Base-by-base conservation (phyloP, 2,797 vertebrate species). In the Halcyon leucocephala region DNA sequence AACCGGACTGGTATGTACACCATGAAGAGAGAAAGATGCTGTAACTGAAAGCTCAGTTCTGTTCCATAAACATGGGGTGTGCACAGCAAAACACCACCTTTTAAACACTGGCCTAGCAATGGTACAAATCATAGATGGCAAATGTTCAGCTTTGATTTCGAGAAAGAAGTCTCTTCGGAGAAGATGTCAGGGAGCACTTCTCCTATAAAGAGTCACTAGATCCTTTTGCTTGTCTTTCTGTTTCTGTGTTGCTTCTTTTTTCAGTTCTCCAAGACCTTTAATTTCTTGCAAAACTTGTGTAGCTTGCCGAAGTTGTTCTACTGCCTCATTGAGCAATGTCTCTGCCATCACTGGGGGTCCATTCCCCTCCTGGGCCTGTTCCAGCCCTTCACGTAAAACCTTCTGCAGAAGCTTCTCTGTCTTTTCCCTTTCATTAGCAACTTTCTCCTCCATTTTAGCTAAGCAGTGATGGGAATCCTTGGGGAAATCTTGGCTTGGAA, bases 291-390 rank as follows among this genome's bases (percentile, higher is more conserved):
- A 98, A 97, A 99, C 99, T 65, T 98, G 96, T 4, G 99, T 98
- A 15, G 99, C 99, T 97, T 98, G 99, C 91, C 96, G 98, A 91
- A 99, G 98, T 96, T 99, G 99, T 93, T 99, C 99, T 92, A 99
- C 98, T 33, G 99, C 99, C 91, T 98, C 97, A 39, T 97, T 97
- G 85, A 99, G 98, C 95, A 99, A 97, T 0, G 97, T 95, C 93
- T 98, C 98, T 2, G 99, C 97, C 12, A 85, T 93, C 35, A 71
- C 91, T 0, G 98, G 95, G 46, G 96, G 93, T 58, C 95, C 96
- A 1, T 98, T 97, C 37, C 93, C 97, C 18, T 71, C 92, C 84
- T 95, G 90, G 15, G 51, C 77, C 66, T 97, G 77, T 58, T 97
- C 91, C 7, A 89, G 64, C 37, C 97, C 97, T 25, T 91, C 95